Base-by-base conservation (phyloP, 1,140 invertebrate genomes). In the Piezodorus guildinii region DNA sequence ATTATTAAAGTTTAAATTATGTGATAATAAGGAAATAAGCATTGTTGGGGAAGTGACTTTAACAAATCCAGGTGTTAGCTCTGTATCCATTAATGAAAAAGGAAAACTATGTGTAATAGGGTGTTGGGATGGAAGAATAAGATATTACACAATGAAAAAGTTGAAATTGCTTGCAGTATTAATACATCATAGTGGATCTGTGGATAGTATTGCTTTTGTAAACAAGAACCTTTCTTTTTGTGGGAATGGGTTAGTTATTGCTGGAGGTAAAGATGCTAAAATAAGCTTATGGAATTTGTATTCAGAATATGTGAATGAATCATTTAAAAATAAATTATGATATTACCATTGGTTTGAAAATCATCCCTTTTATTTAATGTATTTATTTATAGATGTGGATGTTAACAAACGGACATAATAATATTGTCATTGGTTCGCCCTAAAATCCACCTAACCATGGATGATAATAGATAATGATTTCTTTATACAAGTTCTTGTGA, bases 81-180 rank as follows among this genome's bases (percentile, higher is more conserved):
- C 79, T 67, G 75, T 90, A n/a, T 77, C 78, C 65, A 80, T 88
- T 56, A 77, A 87, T 62, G 69, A 74, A 0, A 88, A 91, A 76
- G 78, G 82, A 14, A 89, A 86, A 73, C 82, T 92, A 8, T 83
- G 91, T 70, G 81, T 83, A 21, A 77, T 80, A 23, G 88, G 83
- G 43, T 84, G 87, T 21, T 90, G 85, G 85, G 89, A 92, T 71
- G 82, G 83, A 5, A 79, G 81, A 58, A 77, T 91, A 49, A 76
- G 88, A 70, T 78, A 91, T 66, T 91, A 85, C 73, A 86, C 87
- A 6, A 86, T 85, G 81, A 89, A 87, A 72, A 86, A 81, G 62
- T 72, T 90, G 12, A 79, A 85, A 56, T 81, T 85, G 3, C 71
- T 93, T 58, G 89, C 83, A 10, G 84, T 90, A 65, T 74, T 92